Evolutionary conservation across 2,113 vertebrate species (phyloP), one percentile per base, ranked within the genome.

Genomic region (Tupaia chinensis): DNA sequence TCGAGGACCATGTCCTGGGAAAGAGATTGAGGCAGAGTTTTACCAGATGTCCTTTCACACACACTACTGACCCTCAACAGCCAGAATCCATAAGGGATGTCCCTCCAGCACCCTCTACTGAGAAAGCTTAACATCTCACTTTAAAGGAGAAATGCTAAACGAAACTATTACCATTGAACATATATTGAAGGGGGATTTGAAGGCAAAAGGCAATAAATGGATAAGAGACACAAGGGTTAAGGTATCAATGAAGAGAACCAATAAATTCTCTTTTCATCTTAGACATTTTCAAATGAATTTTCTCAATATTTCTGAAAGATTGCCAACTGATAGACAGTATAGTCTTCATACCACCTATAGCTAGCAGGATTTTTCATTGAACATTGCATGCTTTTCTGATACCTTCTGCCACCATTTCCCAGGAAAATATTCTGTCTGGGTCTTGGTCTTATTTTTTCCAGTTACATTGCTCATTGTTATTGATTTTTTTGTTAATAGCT

Each of bases 251-350:
- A 74, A n/a, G 56, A 90, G 23, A 88, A 72, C 3, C 74, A 88
- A 32, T 58, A 74, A 92, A 56, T 90, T 87, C 6, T 23, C 32
- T 68, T 89, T 66, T 95, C 5, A 13, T 61, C 87, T 94, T 53
- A 90, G 68, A 78, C 20, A 70, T 54, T 63, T 76, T 68, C 68
- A 32, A 44, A 4, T 53, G 56, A 11, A 85, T 72, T 83, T 94
- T 94, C 81, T 84, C 54, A 94, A 73, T 83, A 89, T 25, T 88
- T 7, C 29, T 29, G 72, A 95, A 96, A 92, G 23, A 80, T 9
- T 29, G 29, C 6, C 69, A 58, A 66, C n/a, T 84, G 23, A n/a
- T 78, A 58, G 10, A 85, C 6, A 9, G 85, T 16, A 15, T 7
- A 58, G 12, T 12, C 32, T 12, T 77, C 53, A 66, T 20, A 54